phyloP scores from a whole-genome alignment of 2,888 invertebrate genomes.

The Sepiola atlantica region DNA sequence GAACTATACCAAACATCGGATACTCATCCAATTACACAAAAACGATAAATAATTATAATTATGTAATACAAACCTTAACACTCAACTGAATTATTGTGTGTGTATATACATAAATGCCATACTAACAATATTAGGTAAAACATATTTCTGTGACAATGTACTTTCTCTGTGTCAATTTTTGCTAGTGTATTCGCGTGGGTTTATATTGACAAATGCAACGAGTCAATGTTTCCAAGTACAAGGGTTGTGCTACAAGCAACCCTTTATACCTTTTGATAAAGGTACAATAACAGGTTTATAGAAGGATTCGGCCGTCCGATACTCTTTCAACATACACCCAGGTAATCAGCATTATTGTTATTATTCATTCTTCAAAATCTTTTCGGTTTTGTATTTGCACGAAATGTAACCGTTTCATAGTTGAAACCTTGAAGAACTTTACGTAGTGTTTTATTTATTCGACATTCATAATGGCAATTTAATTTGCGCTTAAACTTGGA shows the following conservation, averaged over 20 bases:
- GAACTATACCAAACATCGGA: background rate
- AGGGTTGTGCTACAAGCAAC: background rate
- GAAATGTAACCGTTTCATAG: background rate
- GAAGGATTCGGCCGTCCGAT: background rate
- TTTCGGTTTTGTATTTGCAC: too few relatives aligned
- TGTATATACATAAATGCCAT: background rate
- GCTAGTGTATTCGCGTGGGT: background rate
- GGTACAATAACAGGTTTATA: background rate
- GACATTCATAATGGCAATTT: background rate
- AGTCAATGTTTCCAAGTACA: background rate
- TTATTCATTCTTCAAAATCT: background rate
- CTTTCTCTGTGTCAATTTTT: background rate
- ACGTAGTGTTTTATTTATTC: background rate
- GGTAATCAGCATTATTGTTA: background rate
- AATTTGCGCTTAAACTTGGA: too few relatives aligned
- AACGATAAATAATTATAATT: background rate
- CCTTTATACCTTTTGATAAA: background rate
- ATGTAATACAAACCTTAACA: background rate
- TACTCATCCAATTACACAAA: background rate
- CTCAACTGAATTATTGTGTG: background rate
- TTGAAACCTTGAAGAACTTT: accelerated
- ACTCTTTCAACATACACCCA: background rate
- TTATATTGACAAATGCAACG: background rate
- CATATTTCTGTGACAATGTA: background rate
- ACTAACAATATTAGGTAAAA: background rate